These are phyloP conservation scores for Patiria miniata DNA, from an alignment of 35 echinoderm and acorn worm genomes.

Conservation along the genomic window DNA sequence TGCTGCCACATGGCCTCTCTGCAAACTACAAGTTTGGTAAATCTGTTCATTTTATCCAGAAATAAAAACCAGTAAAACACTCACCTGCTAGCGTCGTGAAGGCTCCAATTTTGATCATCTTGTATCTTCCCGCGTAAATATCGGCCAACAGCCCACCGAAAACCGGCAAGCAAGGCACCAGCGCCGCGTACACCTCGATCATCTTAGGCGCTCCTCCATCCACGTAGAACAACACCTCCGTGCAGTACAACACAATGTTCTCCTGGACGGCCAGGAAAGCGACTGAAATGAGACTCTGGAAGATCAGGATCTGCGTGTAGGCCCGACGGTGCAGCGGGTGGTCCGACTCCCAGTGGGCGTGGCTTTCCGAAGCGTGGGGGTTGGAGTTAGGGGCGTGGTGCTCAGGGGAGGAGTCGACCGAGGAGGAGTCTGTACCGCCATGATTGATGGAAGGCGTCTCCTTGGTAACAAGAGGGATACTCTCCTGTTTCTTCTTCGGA, in stretches of 20 bases:
- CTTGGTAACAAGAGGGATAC: not conserved
- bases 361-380: too few relatives aligned
- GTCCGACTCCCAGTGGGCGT: not conserved
- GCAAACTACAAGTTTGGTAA: too few relatives aligned
- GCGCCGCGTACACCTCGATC: slow-evolving; percentile 45
- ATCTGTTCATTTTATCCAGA: too few relatives aligned
- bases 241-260: slow-evolving; percentile 47
- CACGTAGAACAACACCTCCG: slow-evolving; percentile 18
- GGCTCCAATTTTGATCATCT: slow-evolving; percentile 30
- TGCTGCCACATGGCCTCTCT: too few relatives aligned
- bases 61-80: too few relatives aligned
- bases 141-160: slow-evolving; percentile 53
- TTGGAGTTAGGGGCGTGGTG: too few relatives aligned
- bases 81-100: slow-evolving; percentile 46
- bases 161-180: slow-evolving; percentile 38
- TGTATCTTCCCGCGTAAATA: slow-evolving; percentile 14
- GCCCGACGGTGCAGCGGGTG: slow-evolving; percentile 11
- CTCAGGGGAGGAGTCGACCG: too few relatives aligned
- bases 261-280: slow-evolving; percentile 44
- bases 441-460: not conserved
- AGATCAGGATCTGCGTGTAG: slow-evolving; percentile 33
- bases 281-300: slow-evolving; percentile 44
- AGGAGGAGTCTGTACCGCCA: not conserved
- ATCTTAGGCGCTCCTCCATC: slow-evolving; percentile 45
- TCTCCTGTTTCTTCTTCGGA: not conserved